A percentile compares a stretch with the other conserved stretches of the same genome.
phyloP scores from a whole-genome alignment of 2,113 vertebrate genomes.

The Propithecus coquereli region DNA sequence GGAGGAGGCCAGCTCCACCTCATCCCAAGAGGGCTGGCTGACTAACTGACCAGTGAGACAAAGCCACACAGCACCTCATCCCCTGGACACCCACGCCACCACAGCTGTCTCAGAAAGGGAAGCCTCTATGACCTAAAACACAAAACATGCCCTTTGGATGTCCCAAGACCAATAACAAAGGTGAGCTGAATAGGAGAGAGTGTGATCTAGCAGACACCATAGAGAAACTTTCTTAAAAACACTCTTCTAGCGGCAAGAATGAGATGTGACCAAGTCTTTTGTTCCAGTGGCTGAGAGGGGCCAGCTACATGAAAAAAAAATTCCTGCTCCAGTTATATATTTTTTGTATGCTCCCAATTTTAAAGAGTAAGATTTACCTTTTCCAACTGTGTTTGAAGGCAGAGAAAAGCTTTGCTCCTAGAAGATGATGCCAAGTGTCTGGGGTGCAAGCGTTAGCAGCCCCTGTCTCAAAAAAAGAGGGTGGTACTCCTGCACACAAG shows the following conservation, averaged over 20 bases:
- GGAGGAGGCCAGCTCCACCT: background rate
- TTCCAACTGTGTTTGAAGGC: background rate
- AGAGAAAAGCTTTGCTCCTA: background rate
- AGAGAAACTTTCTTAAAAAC: background rate
- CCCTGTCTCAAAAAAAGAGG: background rate
- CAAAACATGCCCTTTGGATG: background rate
- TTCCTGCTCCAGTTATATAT: background rate
- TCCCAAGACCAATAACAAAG: background rate
- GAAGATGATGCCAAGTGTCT: background rate
- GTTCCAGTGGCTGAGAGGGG: background rate
- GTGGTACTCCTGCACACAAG: too few species aligned
- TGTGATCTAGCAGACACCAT: background rate
- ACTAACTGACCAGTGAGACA: background rate
- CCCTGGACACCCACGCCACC: background rate
- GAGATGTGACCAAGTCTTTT: background rate
- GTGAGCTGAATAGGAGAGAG: background rate
- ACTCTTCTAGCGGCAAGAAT: background rate
- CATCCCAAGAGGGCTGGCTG: background rate
- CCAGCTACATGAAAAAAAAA: background rate
- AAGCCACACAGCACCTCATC: background rate
- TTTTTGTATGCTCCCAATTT: background rate
- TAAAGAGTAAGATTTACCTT: background rate
- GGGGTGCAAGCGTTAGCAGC: background rate
- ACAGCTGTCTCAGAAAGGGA: background rate
- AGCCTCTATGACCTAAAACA: background rate